phyloP scores from a whole-genome alignment of 2,797 vertebrate species.

The Epinephelus coioides region DNA sequence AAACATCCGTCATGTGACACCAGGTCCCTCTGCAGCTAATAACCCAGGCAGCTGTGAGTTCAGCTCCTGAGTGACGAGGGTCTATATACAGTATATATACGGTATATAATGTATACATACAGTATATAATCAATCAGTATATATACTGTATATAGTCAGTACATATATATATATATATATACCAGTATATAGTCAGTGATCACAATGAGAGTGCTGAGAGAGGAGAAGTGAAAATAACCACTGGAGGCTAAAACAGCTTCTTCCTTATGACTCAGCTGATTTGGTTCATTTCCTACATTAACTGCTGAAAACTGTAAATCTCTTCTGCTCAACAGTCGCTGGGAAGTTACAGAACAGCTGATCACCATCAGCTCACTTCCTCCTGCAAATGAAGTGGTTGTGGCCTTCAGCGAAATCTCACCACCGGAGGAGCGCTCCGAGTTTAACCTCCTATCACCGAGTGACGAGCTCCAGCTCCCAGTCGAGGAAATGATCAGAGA shows the following conservation, averaged over 20 bases:
- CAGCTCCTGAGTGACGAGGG: too few relatives aligned
- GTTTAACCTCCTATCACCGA: constrained; percentile 51
- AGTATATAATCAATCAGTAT: too few relatives aligned
- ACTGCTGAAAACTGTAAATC: constrained; percentile 61
- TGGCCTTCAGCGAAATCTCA: constrained; percentile 9
- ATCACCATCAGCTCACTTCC: constrained; percentile 39
- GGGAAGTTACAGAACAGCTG: constrained; percentile 26
- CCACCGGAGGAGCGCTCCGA: background rate
- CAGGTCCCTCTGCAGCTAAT: too few relatives aligned
- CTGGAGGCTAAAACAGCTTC: constrained; percentile 39
- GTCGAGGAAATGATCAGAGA: constrained; percentile 45
- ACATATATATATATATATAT: too few relatives aligned
- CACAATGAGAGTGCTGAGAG: constrained; percentile 47
- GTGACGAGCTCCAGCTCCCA: constrained; percentile 41
- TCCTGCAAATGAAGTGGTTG: constrained; percentile 18
- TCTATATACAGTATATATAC: too few relatives aligned
- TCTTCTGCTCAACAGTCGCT: constrained; percentile 36
- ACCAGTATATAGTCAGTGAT: constrained; percentile 10
- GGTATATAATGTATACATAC: too few relatives aligned
- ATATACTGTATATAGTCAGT: too few relatives aligned
- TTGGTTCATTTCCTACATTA: constrained; percentile 62
- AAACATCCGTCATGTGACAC: too few relatives aligned
- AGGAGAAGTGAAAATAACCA: constrained; percentile 43
- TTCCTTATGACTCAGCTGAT: constrained; percentile 59
- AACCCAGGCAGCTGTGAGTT: too few relatives aligned